Conservation (phyloP, 1,140 invertebrate genomes). For the Leptestheria dahalacensis region DNA sequence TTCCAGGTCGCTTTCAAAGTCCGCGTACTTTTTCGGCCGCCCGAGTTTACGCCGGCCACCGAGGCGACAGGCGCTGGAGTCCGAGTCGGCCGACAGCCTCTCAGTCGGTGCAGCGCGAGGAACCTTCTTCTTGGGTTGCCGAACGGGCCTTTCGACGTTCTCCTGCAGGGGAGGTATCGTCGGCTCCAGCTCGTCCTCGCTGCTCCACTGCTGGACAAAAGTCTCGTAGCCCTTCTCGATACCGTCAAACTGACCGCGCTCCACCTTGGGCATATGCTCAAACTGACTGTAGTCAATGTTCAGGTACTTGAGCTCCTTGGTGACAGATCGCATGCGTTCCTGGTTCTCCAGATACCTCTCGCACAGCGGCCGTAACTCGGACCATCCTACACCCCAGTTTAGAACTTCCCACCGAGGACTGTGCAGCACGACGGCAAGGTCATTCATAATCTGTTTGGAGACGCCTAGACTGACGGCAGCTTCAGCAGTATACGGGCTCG, state of each 20-base stretch:
- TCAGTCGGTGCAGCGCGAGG: background rate
- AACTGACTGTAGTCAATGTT: constrained; percentile 49
- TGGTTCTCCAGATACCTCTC: constrained; percentile 41
- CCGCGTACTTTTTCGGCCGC: constrained; percentile 33
- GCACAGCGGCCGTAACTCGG: constrained; percentile 38
- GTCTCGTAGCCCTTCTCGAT: constrained; percentile 34
- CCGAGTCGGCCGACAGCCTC: background rate
- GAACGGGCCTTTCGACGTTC: background rate
- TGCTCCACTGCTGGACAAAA: constrained; percentile 18
- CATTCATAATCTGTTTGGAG: constrained; percentile 40
- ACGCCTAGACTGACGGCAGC: constrained; percentile 38
- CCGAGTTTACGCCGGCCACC: constrained; percentile 22
- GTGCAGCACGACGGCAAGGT: constrained; percentile 41
- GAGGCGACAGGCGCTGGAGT: constrained; percentile 10
- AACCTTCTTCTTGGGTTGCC: background rate
- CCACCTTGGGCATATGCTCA: constrained; percentile 35
- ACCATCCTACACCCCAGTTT: constrained; percentile 43
- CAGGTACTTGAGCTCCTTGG: constrained; percentile 43
- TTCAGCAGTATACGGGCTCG: background rate
- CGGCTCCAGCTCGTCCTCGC: constrained; percentile 14
- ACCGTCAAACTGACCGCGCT: constrained; percentile 26
- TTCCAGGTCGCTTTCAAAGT: background rate
- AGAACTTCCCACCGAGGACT: constrained; percentile 43
- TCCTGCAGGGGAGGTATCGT: background rate
- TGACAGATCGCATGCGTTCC: constrained; percentile 38